Percentiles rank a stretch among this genome's conserved stretches.
phyloP scores from a whole-genome alignment of 2,888 invertebrate genomes.

The Leptinotarsa haldemani region DNA sequence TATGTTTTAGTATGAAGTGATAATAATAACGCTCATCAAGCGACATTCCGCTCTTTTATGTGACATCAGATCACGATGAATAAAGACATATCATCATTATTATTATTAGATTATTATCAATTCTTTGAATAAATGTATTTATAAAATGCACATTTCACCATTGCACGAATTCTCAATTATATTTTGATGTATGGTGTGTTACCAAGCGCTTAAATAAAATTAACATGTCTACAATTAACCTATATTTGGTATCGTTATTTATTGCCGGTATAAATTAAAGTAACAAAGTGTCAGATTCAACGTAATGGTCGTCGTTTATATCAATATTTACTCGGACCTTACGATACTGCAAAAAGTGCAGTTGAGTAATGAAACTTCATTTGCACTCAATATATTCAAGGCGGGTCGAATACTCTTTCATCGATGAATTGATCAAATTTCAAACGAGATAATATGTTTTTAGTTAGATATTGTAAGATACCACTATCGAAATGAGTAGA shows the following conservation, averaged over 20 bases:
- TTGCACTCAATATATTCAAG: neutral
- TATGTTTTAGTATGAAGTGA: too few relatives aligned
- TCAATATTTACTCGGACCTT: constrained; percentile 11
- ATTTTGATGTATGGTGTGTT: constrained; percentile 9
- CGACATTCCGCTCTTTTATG: too few relatives aligned
- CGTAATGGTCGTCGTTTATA: constrained; percentile 19
- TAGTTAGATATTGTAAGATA: too few relatives aligned
- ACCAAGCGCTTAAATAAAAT: constrained; percentile 25
- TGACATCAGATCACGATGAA: too few relatives aligned
- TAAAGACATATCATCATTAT: too few relatives aligned
- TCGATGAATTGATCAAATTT: too few relatives aligned
- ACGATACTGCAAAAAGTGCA: neutral
- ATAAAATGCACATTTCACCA: constrained; percentile 1
- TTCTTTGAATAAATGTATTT: neutral
- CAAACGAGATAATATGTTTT: too few relatives aligned
- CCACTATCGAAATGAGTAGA: too few relatives aligned
- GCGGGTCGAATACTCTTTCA: neutral
- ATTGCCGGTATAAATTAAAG: constrained; percentile 28
- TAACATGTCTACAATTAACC: constrained; percentile 31
- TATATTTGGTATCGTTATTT: constrained; percentile 32
- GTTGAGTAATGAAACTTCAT: neutral
- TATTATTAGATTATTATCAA: neutral
- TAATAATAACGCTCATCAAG: too few relatives aligned
- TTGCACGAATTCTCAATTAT: constrained; percentile 5
- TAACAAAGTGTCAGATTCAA: constrained; percentile 22